These are phyloP conservation scores for Harpagus bidentatus DNA, from an alignment of 2,113 vertebrate genomes.

Conservation along the genomic window DNA sequence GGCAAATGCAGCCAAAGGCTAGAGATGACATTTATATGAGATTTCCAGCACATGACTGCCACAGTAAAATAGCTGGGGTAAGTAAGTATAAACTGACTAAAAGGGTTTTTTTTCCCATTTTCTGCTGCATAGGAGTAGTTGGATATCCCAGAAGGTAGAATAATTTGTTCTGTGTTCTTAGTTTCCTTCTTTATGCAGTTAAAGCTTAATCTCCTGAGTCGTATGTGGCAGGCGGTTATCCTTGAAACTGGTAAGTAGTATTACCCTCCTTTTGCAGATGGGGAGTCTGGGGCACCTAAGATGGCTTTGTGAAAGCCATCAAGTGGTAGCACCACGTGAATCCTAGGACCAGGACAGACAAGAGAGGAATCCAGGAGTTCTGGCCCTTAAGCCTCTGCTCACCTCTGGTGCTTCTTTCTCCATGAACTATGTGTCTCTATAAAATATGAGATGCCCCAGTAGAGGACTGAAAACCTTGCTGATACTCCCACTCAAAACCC, in stretches of 20 bases:
- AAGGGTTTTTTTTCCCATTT: background rate
- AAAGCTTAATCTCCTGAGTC: background rate
- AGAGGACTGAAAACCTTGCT: background rate
- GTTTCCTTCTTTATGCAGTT: background rate
- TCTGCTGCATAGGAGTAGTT: background rate
- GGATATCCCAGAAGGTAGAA: background rate
- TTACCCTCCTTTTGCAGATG: background rate
- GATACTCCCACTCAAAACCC: background rate
- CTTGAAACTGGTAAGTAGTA: background rate
- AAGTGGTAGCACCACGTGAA: background rate
- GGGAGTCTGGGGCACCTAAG: background rate
- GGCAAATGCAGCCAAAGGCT: constrained; percentile 1
- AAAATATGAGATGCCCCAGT: background rate
- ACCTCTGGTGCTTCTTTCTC: background rate
- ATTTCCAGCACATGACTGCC: background rate
- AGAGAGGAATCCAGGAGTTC: background rate
- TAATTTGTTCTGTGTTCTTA: constrained; percentile 15
- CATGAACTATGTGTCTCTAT: background rate
- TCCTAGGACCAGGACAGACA: background rate
- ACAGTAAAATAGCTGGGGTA: background rate
- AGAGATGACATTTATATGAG: background rate
- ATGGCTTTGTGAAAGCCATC: background rate
- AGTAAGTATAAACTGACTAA: background rate
- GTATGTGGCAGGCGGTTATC: background rate
- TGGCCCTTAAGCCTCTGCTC: background rate